phyloP scores from a whole-genome alignment of 2,888 invertebrate species.

The Cinara cedri region DNA sequence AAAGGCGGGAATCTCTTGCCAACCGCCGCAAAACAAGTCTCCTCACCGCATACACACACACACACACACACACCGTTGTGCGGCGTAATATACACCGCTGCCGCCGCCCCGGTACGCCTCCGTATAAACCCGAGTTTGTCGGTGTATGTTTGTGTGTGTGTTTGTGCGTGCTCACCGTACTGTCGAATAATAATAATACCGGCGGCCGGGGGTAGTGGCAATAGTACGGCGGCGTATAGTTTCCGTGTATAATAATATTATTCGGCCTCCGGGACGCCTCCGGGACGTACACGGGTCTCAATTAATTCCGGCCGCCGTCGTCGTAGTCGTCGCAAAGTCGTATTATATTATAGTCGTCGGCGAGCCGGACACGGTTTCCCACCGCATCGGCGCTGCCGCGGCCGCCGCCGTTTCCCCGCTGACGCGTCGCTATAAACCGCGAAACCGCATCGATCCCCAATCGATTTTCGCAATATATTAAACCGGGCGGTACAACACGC shows the following conservation, averaged over 20 bases:
- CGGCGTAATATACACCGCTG: background rate
- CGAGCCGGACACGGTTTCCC: too few species aligned
- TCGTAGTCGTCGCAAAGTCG: background rate
- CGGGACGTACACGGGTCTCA: conserved; percentile 53
- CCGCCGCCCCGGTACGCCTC: background rate
- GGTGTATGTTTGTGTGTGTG: too few species aligned
- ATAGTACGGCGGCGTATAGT: conserved; percentile 24
- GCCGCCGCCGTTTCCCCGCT: too few species aligned
- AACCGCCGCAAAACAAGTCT: conserved; percentile 55
- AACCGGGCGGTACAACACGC: background rate
- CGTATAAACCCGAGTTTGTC: background rate
- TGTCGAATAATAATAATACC: conserved; percentile 37
- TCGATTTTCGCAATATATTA: conserved; percentile 41
- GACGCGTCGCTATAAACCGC: conserved; percentile 4
- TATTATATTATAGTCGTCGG: too few species aligned
- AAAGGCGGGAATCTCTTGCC: conserved; percentile 57
- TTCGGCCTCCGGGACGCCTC: conserved; percentile 52
- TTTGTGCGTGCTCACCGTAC: too few species aligned
- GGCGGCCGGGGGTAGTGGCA: background rate
- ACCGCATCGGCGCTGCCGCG: too few species aligned
- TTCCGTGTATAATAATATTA: conserved; percentile 51
- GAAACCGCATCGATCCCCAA: conserved; percentile 38
- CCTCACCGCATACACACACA: conserved; percentile 36
- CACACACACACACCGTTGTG: background rate
- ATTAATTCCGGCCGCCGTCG: conserved; percentile 48